phyloP scores from a whole-genome alignment of 2,888 invertebrate species.

The Lycophotia porphyrea region DNA sequence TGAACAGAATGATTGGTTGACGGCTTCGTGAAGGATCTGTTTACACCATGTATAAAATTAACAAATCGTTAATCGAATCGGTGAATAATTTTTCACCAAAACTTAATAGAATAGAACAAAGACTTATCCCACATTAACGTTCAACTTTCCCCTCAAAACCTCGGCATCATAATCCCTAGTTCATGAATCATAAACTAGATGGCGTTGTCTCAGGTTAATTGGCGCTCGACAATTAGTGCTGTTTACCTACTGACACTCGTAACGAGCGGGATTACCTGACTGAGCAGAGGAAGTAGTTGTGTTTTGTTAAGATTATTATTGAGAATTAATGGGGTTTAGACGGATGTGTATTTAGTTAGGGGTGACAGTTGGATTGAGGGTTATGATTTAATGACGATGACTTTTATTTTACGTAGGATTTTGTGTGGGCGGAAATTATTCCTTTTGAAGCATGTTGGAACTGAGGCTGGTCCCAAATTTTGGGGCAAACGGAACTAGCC shows the following conservation, averaged over 20 bases:
- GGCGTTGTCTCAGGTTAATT: constrained; percentile 59
- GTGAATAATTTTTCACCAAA: background rate
- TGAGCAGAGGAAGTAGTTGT: constrained; percentile 55
- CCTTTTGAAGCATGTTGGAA: background rate
- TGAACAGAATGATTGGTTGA: too few species aligned
- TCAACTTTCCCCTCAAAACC: background rate
- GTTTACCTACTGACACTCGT: constrained; percentile 44
- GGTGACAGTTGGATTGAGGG: constrained; percentile 25
- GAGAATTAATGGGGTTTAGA: constrained; percentile 49
- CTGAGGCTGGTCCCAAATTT: background rate
- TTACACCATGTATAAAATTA: too few species aligned
- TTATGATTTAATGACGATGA: constrained; percentile 28
- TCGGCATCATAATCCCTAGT: constrained; percentile 36
- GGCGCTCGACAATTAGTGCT: constrained; percentile 61
- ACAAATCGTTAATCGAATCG: too few species aligned
- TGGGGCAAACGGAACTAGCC: background rate
- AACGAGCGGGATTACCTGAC: constrained; percentile 48
- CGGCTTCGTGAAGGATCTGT: too few species aligned
- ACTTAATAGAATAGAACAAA: background rate
- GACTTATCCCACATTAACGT: background rate
- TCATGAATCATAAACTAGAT: constrained; percentile 55
- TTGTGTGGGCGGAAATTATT: background rate
- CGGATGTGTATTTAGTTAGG: constrained; percentile 24
- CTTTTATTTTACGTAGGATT: background rate
- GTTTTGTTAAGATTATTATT: constrained; percentile 59